Base-by-base conservation (phyloP, 2,113 vertebrate species). In the Clarias magur region DNA sequence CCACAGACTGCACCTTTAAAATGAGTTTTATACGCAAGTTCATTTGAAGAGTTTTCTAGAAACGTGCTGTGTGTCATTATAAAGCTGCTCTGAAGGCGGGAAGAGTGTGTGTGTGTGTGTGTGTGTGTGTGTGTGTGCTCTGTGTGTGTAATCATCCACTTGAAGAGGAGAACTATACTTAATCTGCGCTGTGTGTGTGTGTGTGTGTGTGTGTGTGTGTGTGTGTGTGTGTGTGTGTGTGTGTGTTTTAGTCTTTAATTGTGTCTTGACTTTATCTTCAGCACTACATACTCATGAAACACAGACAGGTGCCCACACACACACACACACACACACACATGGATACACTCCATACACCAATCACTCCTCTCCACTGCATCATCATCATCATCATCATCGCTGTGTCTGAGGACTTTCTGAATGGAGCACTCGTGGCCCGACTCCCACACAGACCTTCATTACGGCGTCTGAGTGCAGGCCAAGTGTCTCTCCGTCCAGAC, bases 391-490 rank as follows among this genome's bases (percentile, higher is more conserved):
- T 30, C 76, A 30, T 79, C 54, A 57, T 53, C 42, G 13, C 25
- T 80, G n/a, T 21, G 54, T 80, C 78, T 80, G 78, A 80, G 54
- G 76, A 80, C 76, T 57, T 80, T 80, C n/a, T 80, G 76, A 80
- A 80, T 80, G 54, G 54, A 34, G 78, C 78, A 34, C 54, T 57
- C 30, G 7, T 80, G 78, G 54, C 53, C 6, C 5, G 25, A 78
- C 75, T 56, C 75, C 23, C 25, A 78, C 75, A 56, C 75, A 78
- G 12, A 78, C 53, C 53, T 78, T 78, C 48, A 78, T 78, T 78
- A 59, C 15, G n/a, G 5, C 34, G 78, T 80, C 78, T 80, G 78
- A 80, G 78, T 80, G 78, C 78, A 80, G 76, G 78, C 54, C 54
- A 59, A 80, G 54, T 80, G 78, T 15, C 54, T 80, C 54, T 30